phyloP scores from a whole-genome alignment of 2,797 vertebrate species.

The Falco concolor region DNA sequence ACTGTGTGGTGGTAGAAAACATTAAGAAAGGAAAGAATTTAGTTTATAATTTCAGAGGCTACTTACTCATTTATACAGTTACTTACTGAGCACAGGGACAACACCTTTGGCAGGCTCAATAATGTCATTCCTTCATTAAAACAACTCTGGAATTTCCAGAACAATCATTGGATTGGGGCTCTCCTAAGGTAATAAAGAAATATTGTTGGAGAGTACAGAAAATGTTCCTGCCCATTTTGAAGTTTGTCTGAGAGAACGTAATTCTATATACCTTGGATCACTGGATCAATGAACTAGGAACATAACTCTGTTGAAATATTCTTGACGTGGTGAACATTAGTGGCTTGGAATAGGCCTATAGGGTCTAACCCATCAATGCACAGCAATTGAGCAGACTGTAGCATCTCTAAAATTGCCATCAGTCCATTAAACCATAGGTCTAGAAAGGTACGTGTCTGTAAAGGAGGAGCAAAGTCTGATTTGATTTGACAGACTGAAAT shows the following conservation, averaged over 20 bases:
- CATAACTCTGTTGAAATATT: conserved; percentile 39
- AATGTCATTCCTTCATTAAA: background rate
- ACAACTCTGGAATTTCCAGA: background rate
- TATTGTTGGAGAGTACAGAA: background rate
- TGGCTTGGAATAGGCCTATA: background rate
- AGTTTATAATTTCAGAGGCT: background rate
- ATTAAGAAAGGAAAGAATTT: background rate
- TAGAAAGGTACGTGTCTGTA: background rate
- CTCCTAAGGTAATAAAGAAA: background rate
- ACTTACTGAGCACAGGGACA: background rate
- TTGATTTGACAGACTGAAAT: background rate
- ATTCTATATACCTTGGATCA: conserved; percentile 11
- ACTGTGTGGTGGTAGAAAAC: background rate
- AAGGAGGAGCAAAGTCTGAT: background rate
- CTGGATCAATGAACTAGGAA: conserved; percentile 24
- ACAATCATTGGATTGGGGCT: background rate
- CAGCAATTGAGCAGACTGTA: conserved; percentile 6
- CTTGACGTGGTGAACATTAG: conserved; percentile 15
- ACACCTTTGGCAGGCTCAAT: background rate
- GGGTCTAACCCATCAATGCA: conserved; percentile 34
- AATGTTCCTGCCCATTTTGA: background rate
- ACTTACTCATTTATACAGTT: background rate
- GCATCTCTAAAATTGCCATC: background rate
- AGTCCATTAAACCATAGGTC: background rate
- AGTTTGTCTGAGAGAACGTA: background rate